Base-by-base conservation (phyloP, 2,888 invertebrate genomes). In the Epistrophella euchroma region DNA sequence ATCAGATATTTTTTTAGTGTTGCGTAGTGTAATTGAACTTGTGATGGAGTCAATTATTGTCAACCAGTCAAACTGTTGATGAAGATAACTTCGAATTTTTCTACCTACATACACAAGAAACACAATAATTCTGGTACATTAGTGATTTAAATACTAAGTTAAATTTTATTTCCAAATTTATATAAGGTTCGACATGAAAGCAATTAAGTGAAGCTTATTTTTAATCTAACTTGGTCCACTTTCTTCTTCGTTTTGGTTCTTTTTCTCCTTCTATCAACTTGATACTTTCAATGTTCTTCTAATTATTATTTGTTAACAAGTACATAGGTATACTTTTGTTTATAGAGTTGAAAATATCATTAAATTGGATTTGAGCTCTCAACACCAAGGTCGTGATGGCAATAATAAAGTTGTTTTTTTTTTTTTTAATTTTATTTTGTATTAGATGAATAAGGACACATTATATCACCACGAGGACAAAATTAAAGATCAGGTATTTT, bases 371-470 rank as follows among this genome's bases (percentile, higher is more conserved):
- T 56, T 4, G 32, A 40, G n/a, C 15, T 43, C 28, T 62, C 62
- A 62, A 43, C n/a, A 40, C 15, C 25, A 43, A 43, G 9, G 62
- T 62, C 62, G n/a, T 43, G 25, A 25, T 62, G 43, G 62, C 62
- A 62, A 62, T 62, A 40, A 43, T n/a, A 62, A 43, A 25, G 25
- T 35, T 62, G 25, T 43, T 15, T 40, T 62, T 22, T 62, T n/a
- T n/a, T n/a, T n/a, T n/a, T n/a, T n/a, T n/a, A n/a, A n/a, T n/a
- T n/a, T n/a, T n/a, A n/a, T n/a, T n/a, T n/a, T n/a, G n/a, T n/a
- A 43, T 62, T 22, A 28, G 15, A 25, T 43, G 15, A n/a, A 62
- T 43, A 62, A 43, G 5, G 62, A 28, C 4, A 43, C 11, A 55
- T n/a, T 11, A 1, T 25, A 52, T 3, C 19, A 25, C n/a, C 2